These are phyloP conservation scores for Macrostomum lignano DNA, from an alignment of 1,140 invertebrate genomes.

Conservation along the genomic window DNA sequence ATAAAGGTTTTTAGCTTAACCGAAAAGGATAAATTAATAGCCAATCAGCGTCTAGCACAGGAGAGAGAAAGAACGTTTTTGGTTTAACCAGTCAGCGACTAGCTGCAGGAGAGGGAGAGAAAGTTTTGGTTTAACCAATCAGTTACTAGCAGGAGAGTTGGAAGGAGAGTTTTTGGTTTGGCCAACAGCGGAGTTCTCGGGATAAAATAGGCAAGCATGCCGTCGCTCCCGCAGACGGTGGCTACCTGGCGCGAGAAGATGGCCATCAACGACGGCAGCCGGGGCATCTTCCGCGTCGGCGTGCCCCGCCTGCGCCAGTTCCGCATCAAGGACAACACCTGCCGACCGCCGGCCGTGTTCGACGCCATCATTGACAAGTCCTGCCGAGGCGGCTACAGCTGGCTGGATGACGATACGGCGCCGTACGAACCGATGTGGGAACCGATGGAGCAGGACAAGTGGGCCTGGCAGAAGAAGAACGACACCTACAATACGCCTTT, in stretches of 20 bases:
- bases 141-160: no score
- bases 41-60: no score
- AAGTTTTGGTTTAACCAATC: no score
- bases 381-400: constrained; percentile 21
- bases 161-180: no score
- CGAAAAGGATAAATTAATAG: no score
- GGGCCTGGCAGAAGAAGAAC: constrained; percentile 8
- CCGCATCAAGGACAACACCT: constrained; percentile 22
- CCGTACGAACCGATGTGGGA: constrained; percentile 17
- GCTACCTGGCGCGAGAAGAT: constrained; percentile 18
- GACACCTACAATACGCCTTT: constrained; percentile 11
- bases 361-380: constrained; percentile 12
- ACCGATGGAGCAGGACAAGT: constrained; percentile 10
- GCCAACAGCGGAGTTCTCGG: no score
- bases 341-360: constrained; percentile 12
- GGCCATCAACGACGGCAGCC: constrained; percentile 13
- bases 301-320: constrained; percentile 19
- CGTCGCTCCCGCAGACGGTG: constrained; percentile 10
- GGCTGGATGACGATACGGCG: constrained; percentile 22
- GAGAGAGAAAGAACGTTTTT: no score
- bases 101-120: no score
- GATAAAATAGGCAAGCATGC: constrained; percentile 2
- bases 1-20: no score
- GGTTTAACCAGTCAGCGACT: no score
- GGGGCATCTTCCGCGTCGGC: constrained; percentile 15